Base-by-base conservation (phyloP, 2,888 invertebrate species). In the Charanyca ferruginea region DNA sequence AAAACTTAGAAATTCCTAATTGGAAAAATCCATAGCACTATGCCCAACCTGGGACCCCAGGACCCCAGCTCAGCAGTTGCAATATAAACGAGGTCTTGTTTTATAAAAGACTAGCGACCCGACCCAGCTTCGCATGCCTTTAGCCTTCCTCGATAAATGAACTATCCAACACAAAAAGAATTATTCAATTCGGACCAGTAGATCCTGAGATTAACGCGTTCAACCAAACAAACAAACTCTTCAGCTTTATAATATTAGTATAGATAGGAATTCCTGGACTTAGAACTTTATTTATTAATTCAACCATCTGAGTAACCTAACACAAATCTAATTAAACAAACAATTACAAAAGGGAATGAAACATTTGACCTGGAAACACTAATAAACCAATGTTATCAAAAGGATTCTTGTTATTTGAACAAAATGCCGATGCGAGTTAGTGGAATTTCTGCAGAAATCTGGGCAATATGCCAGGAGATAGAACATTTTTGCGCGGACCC, bases 381-480 rank as follows among this genome's bases (percentile, higher is more conserved):
- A 55, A 66, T 60, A 55, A 73, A 57, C 42, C 47, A 28, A 64
- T 62, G 55, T 49, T 66, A 64, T 63, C 44, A 65, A 52, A 66
- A 55, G 57, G 54, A 41, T 61, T 53, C 25, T 60, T 73, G 45
- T 70, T 80, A 68, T 77, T 80, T 63, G 69, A 66, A 61, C 25
- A 54, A 75, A 78, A 82, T 18, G 57, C 32, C 75, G 59, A 73
- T 81, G 66, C 55, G 48, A 59, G 61, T 70, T 54, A 51, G 62
- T 78, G 52, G 62, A 62, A 60, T 78, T 65, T 66, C 62, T 62
- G 7, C 20, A 28, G 57, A 71, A 61, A 65, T 67, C 52, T 68
- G 71, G 81, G 80, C 75, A 45, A 7, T 7, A 11, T 67, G 83
- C 81, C 81, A 81, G 48, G 51, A 52, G 42, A 71, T 75, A 69